These are phyloP conservation scores for Chymomyza caudatula DNA, from an alignment of 2,888 invertebrate genomes.

Conservation along the genomic window DNA sequence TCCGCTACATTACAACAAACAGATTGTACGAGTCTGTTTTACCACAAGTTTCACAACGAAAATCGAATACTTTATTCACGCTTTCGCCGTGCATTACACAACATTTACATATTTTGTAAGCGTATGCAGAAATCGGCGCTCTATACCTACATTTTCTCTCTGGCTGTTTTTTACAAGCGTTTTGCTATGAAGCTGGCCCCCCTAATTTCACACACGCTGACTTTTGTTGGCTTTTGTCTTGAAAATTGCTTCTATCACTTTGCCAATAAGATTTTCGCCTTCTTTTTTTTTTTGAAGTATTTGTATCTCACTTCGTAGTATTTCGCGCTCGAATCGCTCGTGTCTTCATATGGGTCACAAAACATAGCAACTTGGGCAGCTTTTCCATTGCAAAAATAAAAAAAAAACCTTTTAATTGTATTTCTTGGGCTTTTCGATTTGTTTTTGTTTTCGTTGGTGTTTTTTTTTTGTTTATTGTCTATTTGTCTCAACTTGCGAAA, in stretches of 20 bases:
- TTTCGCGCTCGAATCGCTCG: neutral
- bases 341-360: constrained; percentile 12
- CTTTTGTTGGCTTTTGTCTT: constrained; percentile 37
- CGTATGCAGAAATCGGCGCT: neutral
- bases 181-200: constrained; percentile 3
- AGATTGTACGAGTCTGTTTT: too few species aligned
- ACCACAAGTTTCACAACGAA: too few species aligned
- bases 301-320: too few species aligned
- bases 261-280: constrained; percentile 13
- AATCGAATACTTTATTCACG: too few species aligned
- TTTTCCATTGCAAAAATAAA: constrained; percentile 20
- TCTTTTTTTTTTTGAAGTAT: too few species aligned
- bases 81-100: too few species aligned
- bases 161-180: neutral
- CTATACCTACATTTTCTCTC: neutral
- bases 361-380: constrained; percentile 1
- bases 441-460: neutral
- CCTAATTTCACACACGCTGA: constrained; percentile 55
- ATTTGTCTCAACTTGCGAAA: constrained; percentile 5
- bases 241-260: constrained; percentile 12
- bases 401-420: constrained; percentile 18
- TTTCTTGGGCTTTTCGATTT: constrained; percentile 3
- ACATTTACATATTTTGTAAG: too few species aligned
- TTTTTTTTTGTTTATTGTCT: neutral
- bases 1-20: too few species aligned